Evolutionary conservation across 1,140 invertebrate genomes (phyloP).

Genomic region (Gryon sp.): DNA sequence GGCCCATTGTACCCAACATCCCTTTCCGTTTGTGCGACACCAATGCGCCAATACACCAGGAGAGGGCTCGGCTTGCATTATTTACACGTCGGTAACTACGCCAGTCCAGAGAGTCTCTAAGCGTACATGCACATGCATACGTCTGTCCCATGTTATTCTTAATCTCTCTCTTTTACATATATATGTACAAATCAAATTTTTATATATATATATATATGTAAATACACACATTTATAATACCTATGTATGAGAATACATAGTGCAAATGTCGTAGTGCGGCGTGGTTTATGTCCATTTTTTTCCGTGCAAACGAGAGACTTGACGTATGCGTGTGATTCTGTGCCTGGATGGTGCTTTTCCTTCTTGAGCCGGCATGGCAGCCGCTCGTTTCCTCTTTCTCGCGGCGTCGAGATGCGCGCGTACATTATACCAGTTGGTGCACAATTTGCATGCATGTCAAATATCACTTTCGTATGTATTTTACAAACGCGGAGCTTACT

Average conservation of each 20-base stretch:
- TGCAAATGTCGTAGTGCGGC: no score
- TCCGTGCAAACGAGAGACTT: constrained; percentile 30
- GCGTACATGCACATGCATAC: no score
- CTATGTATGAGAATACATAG: no score
- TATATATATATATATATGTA: no score
- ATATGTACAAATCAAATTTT: no score
- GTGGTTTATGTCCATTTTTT: constrained; percentile 32
- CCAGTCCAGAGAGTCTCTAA: constrained; percentile 23
- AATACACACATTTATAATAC: no score
- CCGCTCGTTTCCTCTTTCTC: background rate
- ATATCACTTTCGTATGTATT: constrained; percentile 55
- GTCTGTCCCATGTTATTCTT: no score
- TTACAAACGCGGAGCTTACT: constrained; percentile 39
- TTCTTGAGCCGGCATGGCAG: no score
- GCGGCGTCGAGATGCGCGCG: constrained; percentile 13
- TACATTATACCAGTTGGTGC: constrained; percentile 45
- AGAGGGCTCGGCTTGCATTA: constrained; percentile 65
- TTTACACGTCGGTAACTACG: constrained; percentile 70
- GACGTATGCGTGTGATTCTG: constrained; percentile 1
- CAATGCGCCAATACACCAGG: constrained; percentile 56
- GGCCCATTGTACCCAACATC: constrained; percentile 71
- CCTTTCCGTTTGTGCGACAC: constrained; percentile 63
- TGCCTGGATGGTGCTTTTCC: background rate
- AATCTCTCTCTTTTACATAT: no score
- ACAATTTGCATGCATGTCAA: constrained; percentile 54